Percentiles rank a stretch among this genome's conserved stretches.
Evolutionary conservation across 2,888 invertebrate species (phyloP).

Genomic region (Blomia tropicalis): DNA sequence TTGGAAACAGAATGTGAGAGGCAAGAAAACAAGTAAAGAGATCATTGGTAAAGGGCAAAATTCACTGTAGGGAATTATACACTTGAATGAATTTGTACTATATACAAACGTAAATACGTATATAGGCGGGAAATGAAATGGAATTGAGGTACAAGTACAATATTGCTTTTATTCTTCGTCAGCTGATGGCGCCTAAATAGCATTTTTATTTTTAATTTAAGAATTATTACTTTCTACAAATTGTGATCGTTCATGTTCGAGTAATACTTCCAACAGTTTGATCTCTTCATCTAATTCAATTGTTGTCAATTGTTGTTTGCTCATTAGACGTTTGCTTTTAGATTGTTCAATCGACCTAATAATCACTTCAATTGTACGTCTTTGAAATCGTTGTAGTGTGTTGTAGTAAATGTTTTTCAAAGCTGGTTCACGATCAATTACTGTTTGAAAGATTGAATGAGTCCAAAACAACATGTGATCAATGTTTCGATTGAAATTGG

Average conservation of each 20-base stretch:
- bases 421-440: neutral
- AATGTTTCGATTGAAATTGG: neutral
- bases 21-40: no score
- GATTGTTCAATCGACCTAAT: neutral
- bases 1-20: no score
- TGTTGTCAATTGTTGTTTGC: neutral
- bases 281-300: neutral
- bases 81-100: no score
- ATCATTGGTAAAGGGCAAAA: no score
- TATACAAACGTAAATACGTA: no score
- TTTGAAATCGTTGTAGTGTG: neutral
- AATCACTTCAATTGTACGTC: neutral
- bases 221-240: no score
- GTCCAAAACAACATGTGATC: neutral
- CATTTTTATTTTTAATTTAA: no score
- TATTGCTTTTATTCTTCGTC: no score
- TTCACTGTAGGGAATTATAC: no score
- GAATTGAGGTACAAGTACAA: no score
- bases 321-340: neutral
- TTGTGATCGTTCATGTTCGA: neutral
- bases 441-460: neutral
- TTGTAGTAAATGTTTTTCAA: neutral
- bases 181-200: no score
- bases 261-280: neutral
- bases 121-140: no score